Conservation (phyloP, 2,888 invertebrate genomes). For the Tenthredo mesomela region DNA sequence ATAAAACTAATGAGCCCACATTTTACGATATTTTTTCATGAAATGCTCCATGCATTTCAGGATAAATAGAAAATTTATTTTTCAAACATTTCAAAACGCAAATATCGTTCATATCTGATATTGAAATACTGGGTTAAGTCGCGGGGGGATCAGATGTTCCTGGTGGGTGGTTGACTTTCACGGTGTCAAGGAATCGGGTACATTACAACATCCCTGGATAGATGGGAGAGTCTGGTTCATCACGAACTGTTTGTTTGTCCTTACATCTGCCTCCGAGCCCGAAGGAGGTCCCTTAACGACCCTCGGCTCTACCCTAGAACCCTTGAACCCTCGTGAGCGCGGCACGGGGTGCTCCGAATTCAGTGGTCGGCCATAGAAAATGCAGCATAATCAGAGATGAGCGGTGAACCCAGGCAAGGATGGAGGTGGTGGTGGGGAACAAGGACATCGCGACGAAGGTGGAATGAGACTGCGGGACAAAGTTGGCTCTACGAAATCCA, state of each 20-base stretch:
- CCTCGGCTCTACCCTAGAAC: slow-evolving; percentile 55
- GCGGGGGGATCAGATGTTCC: slow-evolving; percentile 23
- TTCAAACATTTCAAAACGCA: not conserved
- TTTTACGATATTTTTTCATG: not conserved
- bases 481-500: slow-evolving; percentile 73
- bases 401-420: slow-evolving; percentile 54
- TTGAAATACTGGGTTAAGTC: not conserved
- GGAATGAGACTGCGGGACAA: slow-evolving; percentile 61
- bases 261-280: slow-evolving; percentile 66
- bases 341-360: slow-evolving; percentile 50
- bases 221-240: slow-evolving; percentile 62
- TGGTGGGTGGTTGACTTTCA: not conserved
- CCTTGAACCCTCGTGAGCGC: slow-evolving; percentile 47
- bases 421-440: slow-evolving; percentile 58
- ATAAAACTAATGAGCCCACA: not conserved
- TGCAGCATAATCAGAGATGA: slow-evolving; percentile 61
- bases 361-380: slow-evolving; percentile 59
- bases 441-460: slow-evolving; percentile 33
- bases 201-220: slow-evolving; percentile 25
- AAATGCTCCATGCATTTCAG: not conserved
- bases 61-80: not conserved
- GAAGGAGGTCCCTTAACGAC: slow-evolving; percentile 67
- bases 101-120: not conserved
- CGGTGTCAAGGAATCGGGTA: slow-evolving; percentile 39
- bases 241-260: slow-evolving; percentile 70